phyloP scores from a whole-genome alignment of 2,797 vertebrate genomes.

The Urocyon cinereoargenteus region DNA sequence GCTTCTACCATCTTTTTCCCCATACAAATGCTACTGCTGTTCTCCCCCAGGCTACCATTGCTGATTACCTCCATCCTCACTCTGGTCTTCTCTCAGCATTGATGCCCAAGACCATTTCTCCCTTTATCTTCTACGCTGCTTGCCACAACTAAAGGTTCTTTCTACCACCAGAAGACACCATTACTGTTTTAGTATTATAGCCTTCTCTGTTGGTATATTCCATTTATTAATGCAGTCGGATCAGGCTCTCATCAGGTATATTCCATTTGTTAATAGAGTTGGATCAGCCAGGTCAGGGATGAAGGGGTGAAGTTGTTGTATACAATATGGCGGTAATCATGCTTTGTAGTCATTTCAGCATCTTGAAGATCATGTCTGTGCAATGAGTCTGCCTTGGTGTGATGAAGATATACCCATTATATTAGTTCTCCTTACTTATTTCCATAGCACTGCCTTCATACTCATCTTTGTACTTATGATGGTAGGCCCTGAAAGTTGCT shows the following conservation, averaged over 20 bases:
- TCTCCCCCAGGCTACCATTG: neutral
- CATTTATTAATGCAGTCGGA: neutral
- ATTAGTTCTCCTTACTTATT: neutral
- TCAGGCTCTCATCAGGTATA: neutral
- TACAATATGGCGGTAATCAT: neutral
- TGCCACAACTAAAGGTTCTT: neutral
- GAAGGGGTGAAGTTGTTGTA: too few relatives aligned
- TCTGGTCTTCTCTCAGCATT: neutral
- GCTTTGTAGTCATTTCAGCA: neutral
- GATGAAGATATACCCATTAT: neutral
- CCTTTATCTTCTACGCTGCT: neutral
- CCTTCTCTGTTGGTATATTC: neutral
- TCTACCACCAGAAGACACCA: neutral
- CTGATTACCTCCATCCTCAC: neutral
- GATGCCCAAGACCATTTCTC: neutral
- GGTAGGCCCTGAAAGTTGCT: neutral
- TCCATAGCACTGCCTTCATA: neutral
- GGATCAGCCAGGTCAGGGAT: neutral
- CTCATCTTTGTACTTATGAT: neutral
- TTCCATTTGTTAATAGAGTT: neutral
- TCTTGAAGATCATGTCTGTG: neutral
- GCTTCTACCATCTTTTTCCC: neutral
- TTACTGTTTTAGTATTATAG: neutral
- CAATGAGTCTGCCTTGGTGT: neutral
- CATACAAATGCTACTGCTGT: neutral